phyloP scores from a whole-genome alignment of 2,888 invertebrate species.

The Lithophane ornitopus region DNA sequence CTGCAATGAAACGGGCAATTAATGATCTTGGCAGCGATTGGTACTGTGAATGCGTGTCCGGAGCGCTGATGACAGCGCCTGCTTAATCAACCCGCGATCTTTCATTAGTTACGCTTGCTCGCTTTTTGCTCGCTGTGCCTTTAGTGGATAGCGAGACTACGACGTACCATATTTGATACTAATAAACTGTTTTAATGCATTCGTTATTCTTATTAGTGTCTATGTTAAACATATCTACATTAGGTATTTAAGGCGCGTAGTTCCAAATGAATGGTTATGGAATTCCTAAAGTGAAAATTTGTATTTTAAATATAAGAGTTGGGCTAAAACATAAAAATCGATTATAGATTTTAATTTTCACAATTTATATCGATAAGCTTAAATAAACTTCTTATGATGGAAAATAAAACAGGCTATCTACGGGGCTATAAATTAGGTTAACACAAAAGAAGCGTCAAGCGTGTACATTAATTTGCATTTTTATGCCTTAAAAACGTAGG shows the following conservation, averaged over 20 bases:
- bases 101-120: conserved; percentile 85
- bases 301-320: conserved; percentile 28
- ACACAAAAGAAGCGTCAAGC: conserved; percentile 62
- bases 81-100: conserved; percentile 84
- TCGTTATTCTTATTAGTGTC: conserved; percentile 28
- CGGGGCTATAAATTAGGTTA: conserved; percentile 58
- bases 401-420: conserved; percentile 57
- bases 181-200: conserved; percentile 24
- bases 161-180: conserved; percentile 59
- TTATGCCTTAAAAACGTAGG: conserved; percentile 60
- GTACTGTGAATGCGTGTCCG: conserved; percentile 70
- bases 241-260: conserved; percentile 7
- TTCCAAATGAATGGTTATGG: neutral
- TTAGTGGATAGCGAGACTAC: conserved; percentile 66
- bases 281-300: conserved; percentile 32
- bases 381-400: conserved; percentile 20
- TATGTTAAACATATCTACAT: conserved; percentile 16
- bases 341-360: conserved; percentile 47
- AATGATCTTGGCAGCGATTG: conserved; percentile 83
- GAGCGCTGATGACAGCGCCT: conserved; percentile 81
- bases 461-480: conserved; percentile 64
- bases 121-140: conserved; percentile 75
- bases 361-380: conserved; percentile 53
- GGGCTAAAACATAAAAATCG: conserved; percentile 33
- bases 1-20: conserved; percentile 86